A percentile compares a stretch with the other conserved stretches of the same genome.
Conservation (phyloP, 2,888 invertebrate species). For the Parthenolecanium corni region DNA sequence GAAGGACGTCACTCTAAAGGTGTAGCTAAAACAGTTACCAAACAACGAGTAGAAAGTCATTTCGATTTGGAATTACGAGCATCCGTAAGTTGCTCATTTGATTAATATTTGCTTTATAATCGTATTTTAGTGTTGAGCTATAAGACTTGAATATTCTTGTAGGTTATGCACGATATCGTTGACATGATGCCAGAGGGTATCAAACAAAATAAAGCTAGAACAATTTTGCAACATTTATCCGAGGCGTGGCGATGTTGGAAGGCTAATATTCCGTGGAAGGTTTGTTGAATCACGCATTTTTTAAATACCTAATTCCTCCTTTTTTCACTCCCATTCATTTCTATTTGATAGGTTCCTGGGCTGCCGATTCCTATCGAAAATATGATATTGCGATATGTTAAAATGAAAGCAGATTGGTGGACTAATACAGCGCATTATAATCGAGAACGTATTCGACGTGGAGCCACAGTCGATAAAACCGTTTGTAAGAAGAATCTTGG, state of each 20-base stretch:
- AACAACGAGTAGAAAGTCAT: conserved; percentile 98
- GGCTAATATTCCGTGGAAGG: conserved; percentile 99
- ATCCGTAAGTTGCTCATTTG: conserved; percentile 89
- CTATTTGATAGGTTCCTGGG: conserved; percentile 67
- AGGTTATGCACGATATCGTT: conserved; percentile 79
- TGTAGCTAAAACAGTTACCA: conserved; percentile 98
- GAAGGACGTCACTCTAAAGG: conserved; percentile 99
- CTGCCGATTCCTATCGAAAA: conserved; percentile 98
- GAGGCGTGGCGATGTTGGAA: conserved; percentile 99
- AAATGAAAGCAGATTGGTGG: conserved; percentile 99
- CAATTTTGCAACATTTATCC: conserved; percentile 94
- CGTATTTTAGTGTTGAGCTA: too few species aligned
- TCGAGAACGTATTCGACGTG: conserved; percentile 91
- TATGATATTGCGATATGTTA: conserved; percentile 98
- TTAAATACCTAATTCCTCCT: not conserved
- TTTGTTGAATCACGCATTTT: conserved; percentile 36
- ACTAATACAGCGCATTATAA: conserved; percentile 99
- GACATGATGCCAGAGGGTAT: conserved; percentile 99
- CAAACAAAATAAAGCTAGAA: conserved; percentile 98
- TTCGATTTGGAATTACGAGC: conserved; percentile 97
- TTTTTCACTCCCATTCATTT: not conserved
- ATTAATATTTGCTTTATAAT: conserved; percentile 37
- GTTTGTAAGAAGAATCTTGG: conserved; percentile 99
- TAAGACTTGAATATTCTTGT: conserved; percentile 13
- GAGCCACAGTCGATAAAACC: conserved; percentile 99